Conservation (phyloP, 2,888 invertebrate species). For the Megamerina dolium region DNA sequence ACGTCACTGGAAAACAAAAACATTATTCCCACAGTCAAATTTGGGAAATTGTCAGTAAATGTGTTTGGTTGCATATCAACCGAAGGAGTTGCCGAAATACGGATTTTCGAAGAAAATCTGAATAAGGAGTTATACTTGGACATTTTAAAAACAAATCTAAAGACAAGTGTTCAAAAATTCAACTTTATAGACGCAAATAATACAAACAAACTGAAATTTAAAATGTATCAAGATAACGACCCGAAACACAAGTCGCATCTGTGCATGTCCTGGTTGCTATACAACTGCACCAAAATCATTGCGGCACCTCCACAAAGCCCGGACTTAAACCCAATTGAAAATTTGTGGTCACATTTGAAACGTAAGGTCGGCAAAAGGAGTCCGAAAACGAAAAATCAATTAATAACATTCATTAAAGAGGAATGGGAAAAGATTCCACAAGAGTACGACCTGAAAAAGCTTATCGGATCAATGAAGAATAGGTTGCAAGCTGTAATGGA, state of each 20-base stretch:
- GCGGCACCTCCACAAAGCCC: constrained; percentile 1
- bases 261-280: constrained; percentile 6
- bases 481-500: constrained; percentile 2
- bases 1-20: constrained; percentile 8
- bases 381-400: not conserved
- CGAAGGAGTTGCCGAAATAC: constrained; percentile 15
- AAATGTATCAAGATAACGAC: constrained; percentile 9
- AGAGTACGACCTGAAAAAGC: constrained; percentile 4
- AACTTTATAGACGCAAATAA: constrained; percentile 9
- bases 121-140: not conserved
- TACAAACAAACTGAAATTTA: constrained; percentile 4
- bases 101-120: constrained; percentile 15
- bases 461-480: constrained; percentile 4
- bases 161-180: constrained; percentile 15
- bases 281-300: constrained; percentile 9
- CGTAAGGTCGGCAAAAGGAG: constrained; percentile 3
- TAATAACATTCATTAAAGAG: constrained; percentile 1
- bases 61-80: constrained; percentile 17
- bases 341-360: constrained; percentile 7
- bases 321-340: constrained; percentile 6
- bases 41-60: constrained; percentile 18
- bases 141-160: constrained; percentile 11
- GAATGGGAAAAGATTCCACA: constrained; percentile 6
- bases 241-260: constrained; percentile 6
- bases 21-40: constrained; percentile 17